These are phyloP conservation scores for Calephelis perditalis DNA, from an alignment of 2,888 invertebrate species.

Conservation along the genomic window DNA sequence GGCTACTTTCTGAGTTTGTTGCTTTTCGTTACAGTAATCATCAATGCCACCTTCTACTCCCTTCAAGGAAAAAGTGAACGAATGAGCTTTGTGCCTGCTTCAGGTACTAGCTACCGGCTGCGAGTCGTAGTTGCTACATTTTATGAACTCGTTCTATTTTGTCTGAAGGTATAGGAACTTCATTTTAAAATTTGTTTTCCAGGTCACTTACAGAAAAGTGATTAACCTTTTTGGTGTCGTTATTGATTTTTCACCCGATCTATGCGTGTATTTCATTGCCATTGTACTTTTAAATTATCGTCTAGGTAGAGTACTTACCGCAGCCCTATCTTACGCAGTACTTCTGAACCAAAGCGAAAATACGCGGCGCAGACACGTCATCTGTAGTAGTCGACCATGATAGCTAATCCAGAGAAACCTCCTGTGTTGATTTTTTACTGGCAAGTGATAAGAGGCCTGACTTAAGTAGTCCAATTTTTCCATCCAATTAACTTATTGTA, in stretches of 20 bases:
- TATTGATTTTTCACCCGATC: conserved; percentile 15
- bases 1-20: conserved; percentile 8
- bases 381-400: conserved; percentile 21
- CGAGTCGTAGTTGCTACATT: neutral
- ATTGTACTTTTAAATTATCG: conserved; percentile 19
- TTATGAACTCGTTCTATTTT: conserved; percentile 11
- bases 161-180: conserved; percentile 18
- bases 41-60: conserved; percentile 25
- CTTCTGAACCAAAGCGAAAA: conserved; percentile 22
- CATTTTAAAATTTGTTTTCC: conserved; percentile 22
- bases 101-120: conserved; percentile 14
- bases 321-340: conserved; percentile 21
- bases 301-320: conserved; percentile 24
- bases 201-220: conserved; percentile 21
- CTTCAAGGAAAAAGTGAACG: conserved; percentile 28
- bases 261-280: too few relatives aligned
- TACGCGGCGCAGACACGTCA: conserved; percentile 28
- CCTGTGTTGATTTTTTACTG: conserved; percentile 8
- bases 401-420: conserved; percentile 10
- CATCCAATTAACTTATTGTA: conserved; percentile 1
- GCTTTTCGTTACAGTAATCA: conserved; percentile 21
- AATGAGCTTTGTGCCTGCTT: conserved; percentile 26
- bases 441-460: conserved; percentile 2
- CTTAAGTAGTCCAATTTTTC: conserved; percentile 15
- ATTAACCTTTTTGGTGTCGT: conserved; percentile 15